Conservation (phyloP, 2,888 invertebrate genomes). For the Cheilosia scutellata region DNA sequence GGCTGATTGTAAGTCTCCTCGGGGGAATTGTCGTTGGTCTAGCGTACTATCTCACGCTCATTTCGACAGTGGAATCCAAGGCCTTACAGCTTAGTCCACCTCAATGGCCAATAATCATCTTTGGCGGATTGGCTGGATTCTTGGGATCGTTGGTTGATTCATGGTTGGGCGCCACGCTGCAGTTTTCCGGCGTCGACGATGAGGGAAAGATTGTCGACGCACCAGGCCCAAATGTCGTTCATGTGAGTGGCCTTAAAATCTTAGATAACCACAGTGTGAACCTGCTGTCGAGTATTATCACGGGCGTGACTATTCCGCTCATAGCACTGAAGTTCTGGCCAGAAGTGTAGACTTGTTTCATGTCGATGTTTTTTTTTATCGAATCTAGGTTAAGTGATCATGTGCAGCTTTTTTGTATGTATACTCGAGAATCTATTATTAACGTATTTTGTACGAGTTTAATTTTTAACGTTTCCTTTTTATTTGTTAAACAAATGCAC, state of each 20-base stretch:
- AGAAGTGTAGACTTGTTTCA: conserved; percentile 76
- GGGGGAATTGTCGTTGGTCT: conserved; percentile 88
- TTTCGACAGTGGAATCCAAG: conserved; percentile 87
- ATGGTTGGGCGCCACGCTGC: conserved; percentile 92
- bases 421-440: background rate
- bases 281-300: conserved; percentile 91
- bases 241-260: conserved; percentile 90
- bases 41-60: conserved; percentile 88
- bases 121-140: conserved; percentile 90
- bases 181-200: conserved; percentile 92
- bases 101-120: conserved; percentile 91
- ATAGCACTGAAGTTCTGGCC: conserved; percentile 87
- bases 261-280: conserved; percentile 96
- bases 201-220: conserved; percentile 89
- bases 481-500: conserved; percentile 18
- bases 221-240: conserved; percentile 88
- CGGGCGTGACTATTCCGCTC: conserved; percentile 89
- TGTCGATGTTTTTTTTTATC: background rate
- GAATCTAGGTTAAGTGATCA: conserved; percentile 33
- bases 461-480: conserved; percentile 9
- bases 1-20: conserved; percentile 85
- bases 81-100: conserved; percentile 87
- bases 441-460: conserved; percentile 16
- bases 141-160: conserved; percentile 94
- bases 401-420: conserved; percentile 44